Conservation (phyloP, 2,888 invertebrate species). For the Myopa testacea region DNA sequence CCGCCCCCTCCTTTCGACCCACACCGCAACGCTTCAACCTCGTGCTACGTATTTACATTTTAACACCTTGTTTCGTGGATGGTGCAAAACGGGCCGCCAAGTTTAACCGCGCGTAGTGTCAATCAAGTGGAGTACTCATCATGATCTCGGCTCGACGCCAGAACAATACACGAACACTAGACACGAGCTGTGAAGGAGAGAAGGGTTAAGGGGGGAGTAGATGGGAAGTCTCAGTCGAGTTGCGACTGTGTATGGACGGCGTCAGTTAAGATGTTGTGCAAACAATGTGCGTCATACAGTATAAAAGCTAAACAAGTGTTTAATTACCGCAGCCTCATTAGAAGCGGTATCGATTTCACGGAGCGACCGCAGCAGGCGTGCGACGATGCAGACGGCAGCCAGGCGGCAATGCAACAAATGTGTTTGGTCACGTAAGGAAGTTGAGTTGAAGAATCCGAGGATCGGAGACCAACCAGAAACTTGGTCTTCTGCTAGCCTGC, state of each 20-base stretch:
- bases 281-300: conserved; percentile 10
- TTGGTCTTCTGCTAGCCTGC: background rate
- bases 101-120: conserved; percentile 15
- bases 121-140: conserved; percentile 27
- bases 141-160: background rate
- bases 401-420: background rate
- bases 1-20: background rate
- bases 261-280: conserved; percentile 26
- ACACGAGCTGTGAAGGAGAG: background rate
- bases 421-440: conserved; percentile 13
- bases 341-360: conserved; percentile 29
- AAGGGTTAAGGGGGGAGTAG: background rate
- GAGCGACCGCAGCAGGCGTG: background rate
- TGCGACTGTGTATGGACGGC: background rate
- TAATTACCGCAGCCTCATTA: conserved; percentile 36
- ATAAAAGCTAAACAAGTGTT: conserved; percentile 37
- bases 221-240: background rate
- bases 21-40: background rate
- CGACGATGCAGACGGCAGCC: background rate
- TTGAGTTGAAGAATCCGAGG: background rate
- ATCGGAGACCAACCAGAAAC: background rate
- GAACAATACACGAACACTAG: background rate
- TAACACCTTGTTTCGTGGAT: background rate
- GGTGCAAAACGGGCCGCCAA: background rate
- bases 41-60: conserved; percentile 24